Evolutionary conservation across 2,888 invertebrate genomes (phyloP).

Genomic region (Ceramica pisi): DNA sequence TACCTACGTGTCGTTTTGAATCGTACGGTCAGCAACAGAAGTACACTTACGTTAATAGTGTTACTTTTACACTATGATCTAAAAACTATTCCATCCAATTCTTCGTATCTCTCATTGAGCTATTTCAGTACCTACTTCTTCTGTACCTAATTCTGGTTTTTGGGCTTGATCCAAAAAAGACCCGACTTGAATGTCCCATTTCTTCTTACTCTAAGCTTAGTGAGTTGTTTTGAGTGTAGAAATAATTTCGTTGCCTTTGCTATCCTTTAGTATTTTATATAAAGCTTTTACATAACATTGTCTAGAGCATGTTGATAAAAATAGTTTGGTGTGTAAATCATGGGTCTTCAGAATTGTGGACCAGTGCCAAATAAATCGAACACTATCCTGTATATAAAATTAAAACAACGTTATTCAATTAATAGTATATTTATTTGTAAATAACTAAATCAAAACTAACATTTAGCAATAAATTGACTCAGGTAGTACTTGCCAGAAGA

Average conservation of each 20-base stretch:
- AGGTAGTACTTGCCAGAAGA: slow-evolving; percentile 77
- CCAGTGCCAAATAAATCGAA: background rate
- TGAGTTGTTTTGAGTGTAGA: no score
- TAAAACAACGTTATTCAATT: slow-evolving; percentile 63
- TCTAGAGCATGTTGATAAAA: background rate
- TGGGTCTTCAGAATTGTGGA: background rate
- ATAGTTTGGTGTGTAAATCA: background rate
- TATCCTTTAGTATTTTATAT: background rate
- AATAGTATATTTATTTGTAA: slow-evolving; percentile 84
- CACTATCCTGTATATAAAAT: background rate
- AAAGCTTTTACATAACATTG: background rate
- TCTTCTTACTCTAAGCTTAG: no score
- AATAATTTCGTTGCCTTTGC: no score
- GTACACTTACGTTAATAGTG: background rate
- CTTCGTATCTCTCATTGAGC: no score
- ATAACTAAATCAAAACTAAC: slow-evolving; percentile 84
- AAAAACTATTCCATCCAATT: background rate
- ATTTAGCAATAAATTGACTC: slow-evolving; percentile 86
- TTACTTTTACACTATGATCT: background rate
- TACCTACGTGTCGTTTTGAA: no score
- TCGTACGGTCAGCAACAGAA: background rate
- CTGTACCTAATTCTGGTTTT: no score
- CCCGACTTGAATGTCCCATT: no score
- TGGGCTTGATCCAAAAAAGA: no score
- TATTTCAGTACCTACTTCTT: no score